Percentiles rank a stretch among this genome's conserved stretches.
Evolutionary conservation across 2,888 invertebrate genomes (phyloP).

Genomic region (Rhynchonema sp.): DNA sequence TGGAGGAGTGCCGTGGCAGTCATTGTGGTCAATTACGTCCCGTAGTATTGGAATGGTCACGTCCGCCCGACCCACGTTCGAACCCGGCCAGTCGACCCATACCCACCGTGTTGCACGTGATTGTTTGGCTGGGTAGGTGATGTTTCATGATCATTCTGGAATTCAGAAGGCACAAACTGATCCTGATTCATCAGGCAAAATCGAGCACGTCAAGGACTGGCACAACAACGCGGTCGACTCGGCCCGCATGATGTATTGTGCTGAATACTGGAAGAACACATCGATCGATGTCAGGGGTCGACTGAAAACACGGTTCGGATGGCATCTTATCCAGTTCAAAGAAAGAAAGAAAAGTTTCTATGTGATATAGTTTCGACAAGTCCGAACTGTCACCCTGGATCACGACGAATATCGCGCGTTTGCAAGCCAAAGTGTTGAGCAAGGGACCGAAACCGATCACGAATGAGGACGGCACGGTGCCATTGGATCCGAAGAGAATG

Average conservation of each 20-base stretch:
- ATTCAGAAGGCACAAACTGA: too few relatives aligned
- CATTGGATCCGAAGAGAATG: background rate
- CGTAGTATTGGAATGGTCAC: background rate
- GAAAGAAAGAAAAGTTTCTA: too few relatives aligned
- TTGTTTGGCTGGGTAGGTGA: background rate
- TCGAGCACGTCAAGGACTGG: background rate
- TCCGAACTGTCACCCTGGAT: background rate
- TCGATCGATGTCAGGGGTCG: too few relatives aligned
- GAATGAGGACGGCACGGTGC: background rate
- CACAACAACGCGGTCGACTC: background rate
- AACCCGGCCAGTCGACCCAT: too few relatives aligned
- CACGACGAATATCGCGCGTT: background rate
- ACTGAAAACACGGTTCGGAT: too few relatives aligned
- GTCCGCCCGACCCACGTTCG: too few relatives aligned
- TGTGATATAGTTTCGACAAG: too few relatives aligned
- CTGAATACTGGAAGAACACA: background rate
- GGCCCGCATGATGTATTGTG: background rate
- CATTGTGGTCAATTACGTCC: background rate
- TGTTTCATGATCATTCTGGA: too few relatives aligned
- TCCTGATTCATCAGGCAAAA: too few relatives aligned
- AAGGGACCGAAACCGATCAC: background rate
- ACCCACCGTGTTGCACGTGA: background rate
- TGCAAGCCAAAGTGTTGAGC: background rate
- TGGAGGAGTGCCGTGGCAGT: background rate
- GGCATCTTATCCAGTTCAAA: too few relatives aligned